Evolutionary conservation across 1,140 invertebrate species (phyloP), one percentile per base, ranked within the genome.

Genomic region (Phortica variegata): DNA sequence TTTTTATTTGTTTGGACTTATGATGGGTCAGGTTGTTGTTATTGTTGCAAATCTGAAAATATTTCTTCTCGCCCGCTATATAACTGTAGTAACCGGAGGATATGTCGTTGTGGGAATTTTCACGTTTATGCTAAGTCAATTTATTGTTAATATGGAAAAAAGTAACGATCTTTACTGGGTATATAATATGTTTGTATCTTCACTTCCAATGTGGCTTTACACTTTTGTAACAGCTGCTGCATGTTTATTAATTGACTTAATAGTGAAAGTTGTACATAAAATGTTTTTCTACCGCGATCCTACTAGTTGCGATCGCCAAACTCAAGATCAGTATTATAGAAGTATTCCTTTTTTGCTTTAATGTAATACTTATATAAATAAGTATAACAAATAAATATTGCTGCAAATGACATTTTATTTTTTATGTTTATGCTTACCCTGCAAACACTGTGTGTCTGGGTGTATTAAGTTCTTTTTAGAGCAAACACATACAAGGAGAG

Each of bases 11-110:
- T 82, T 79, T 43, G 80, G 81, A 9, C 78, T 76, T 2, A 58
- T 73, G 23, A 58, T 80, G 10, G 81, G 80, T 56, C 78, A 80
- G 55, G 54, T 77, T 8, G 62, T 79, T 18, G 71, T 81, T 9
- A 49, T 82, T 32, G 56, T 80, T 2, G 77, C 78, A 13, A 81
- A 77, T 53, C 48, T 82, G 7, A 81, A 87, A 80, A 62, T 88
- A 49, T 78, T 83, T 37, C 56, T 89, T 19, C 78, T 83, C 45
- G 83, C 84, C 34, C 80, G 79, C 18, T 87, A 85, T 71, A 83
- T 86, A 74, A 85, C 82, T 2, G 46, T 79, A 31, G 60, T 82
- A 2, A 83, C 87, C 53, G 62, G 86, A 7, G 40, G 73, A 1
- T 79, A 82, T 19, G 71, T 84, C 3, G 2, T 82, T 4, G 52